These are phyloP conservation scores for Ophion costatus DNA, from an alignment of 2,888 invertebrate species.

Conservation along the genomic window DNA sequence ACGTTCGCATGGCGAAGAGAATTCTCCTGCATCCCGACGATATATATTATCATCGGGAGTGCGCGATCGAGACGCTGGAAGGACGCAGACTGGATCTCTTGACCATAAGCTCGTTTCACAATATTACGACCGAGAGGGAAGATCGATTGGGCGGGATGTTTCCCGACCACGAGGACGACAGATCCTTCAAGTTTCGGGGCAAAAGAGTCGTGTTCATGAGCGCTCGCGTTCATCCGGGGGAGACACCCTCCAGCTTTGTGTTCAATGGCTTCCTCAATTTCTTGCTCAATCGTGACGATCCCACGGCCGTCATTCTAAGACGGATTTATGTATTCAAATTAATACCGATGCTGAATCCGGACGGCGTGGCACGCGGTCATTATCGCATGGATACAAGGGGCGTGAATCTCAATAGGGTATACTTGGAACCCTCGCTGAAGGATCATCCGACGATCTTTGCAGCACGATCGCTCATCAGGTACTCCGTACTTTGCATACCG, in stretches of 20 bases:
- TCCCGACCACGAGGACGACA: conserved; percentile 87
- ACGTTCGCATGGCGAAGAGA: conserved; percentile 85
- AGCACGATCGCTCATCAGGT: conserved; percentile 90
- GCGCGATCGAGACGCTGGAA: conserved; percentile 91
- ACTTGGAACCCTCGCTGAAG: conserved; percentile 90
- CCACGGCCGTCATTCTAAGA: conserved; percentile 89
- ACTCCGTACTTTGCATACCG: conserved; percentile 3
- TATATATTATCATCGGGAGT: conserved; percentile 94
- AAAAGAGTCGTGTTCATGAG: conserved; percentile 95
- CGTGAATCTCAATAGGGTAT: conserved; percentile 94
- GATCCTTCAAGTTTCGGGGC: conserved; percentile 90
- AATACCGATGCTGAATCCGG: conserved; percentile 96
- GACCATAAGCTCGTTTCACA: conserved; percentile 92
- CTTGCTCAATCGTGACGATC: conserved; percentile 90
- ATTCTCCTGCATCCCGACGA: conserved; percentile 85
- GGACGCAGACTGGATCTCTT: conserved; percentile 91
- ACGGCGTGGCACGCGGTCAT: conserved; percentile 94
- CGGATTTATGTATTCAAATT: conserved; percentile 94
- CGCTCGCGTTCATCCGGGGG: conserved; percentile 96
- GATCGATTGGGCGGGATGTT: conserved; percentile 89
- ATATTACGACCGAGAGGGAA: conserved; percentile 90
- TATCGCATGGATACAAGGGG: conserved; percentile 94
- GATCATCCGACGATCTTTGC: conserved; percentile 95
- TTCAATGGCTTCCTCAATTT: conserved; percentile 95
- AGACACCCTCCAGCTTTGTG: conserved; percentile 95